These are phyloP conservation scores for Polypterus senegalus DNA, from an alignment of 2,113 vertebrate species.

Conservation along the genomic window DNA sequence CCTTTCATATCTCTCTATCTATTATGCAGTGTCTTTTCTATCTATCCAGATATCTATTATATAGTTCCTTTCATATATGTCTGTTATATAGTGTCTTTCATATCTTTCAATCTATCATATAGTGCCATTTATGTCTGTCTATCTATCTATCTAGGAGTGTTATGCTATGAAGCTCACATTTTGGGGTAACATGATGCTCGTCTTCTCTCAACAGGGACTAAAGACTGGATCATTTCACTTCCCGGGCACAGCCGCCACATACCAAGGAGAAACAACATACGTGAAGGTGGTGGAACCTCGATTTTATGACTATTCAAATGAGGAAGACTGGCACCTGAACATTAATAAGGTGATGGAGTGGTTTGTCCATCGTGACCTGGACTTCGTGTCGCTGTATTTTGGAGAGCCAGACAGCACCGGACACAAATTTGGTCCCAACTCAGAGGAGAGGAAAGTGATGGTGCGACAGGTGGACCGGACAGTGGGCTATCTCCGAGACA, in stretches of 20 bases:
- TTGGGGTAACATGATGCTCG: not conserved
- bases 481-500: conserved; percentile 57
- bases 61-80: no score
- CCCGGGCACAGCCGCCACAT: conserved; percentile 63
- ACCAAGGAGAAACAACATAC: conserved; percentile 42
- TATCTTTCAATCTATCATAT: no score
- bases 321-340: conserved; percentile 58
- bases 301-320: conserved; percentile 51
- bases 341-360: conserved; percentile 57
- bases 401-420: conserved; percentile 68
- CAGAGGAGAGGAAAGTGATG: conserved; percentile 46
- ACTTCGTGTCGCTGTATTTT: conserved; percentile 75
- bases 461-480: conserved; percentile 71
- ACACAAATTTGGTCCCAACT: conserved; percentile 65
- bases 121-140: no score
- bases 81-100: no score
- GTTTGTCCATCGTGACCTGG: conserved; percentile 48
- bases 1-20: no score
- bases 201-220: conserved; percentile 50
- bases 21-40: no score
- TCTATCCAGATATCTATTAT: no score
- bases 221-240: conserved; percentile 74
- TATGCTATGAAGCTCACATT: not conserved
- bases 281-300: conserved; percentile 47
- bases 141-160: not conserved